Evolutionary conservation across 2,797 vertebrate genomes (phyloP).

Genomic region (Threskiornis aethiopicus): DNA sequence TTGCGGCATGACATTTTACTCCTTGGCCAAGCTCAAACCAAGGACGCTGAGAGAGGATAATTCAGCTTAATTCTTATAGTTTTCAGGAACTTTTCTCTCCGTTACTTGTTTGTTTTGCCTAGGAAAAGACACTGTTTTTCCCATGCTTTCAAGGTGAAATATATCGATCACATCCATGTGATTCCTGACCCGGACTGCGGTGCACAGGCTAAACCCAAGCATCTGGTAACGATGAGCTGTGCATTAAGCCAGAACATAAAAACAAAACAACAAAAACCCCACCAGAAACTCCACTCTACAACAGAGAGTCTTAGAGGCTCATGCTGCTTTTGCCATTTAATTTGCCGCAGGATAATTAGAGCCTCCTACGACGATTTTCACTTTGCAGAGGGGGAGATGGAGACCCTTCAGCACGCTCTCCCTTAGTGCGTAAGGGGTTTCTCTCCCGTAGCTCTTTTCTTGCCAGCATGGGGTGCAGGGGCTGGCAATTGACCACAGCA

Average conservation of each 20-base stretch:
- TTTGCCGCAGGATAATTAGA: conserved; percentile 58
- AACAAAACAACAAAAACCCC: conserved; percentile 21
- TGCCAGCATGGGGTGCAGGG: conserved; percentile 4
- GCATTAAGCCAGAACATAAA: conserved; percentile 30
- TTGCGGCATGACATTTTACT: not conserved
- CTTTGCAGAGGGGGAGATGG: conserved; percentile 45
- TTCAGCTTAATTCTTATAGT: not conserved
- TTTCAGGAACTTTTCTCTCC: not conserved
- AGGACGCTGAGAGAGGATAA: not conserved
- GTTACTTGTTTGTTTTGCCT: not conserved
- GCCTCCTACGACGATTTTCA: conserved; percentile 53
- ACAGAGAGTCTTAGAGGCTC: conserved; percentile 2
- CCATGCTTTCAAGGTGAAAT: not conserved
- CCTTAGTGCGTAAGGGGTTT: not conserved
- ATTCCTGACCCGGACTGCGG: not conserved
- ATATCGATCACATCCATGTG: not conserved
- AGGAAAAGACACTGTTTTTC: not conserved
- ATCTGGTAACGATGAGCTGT: not conserved
- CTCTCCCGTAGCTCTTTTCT: not conserved
- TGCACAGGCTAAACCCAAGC: not conserved
- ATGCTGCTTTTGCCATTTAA: conserved; percentile 65
- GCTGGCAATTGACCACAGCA: not conserved
- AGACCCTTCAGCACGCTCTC: not conserved
- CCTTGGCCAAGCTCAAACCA: not conserved
- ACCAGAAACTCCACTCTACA: not conserved